A percentile compares a stretch with the other conserved stretches of the same genome.
These are phyloP conservation scores for Hiodon alosoides DNA, from an alignment of 2,113 vertebrate genomes.

Conservation along the genomic window DNA sequence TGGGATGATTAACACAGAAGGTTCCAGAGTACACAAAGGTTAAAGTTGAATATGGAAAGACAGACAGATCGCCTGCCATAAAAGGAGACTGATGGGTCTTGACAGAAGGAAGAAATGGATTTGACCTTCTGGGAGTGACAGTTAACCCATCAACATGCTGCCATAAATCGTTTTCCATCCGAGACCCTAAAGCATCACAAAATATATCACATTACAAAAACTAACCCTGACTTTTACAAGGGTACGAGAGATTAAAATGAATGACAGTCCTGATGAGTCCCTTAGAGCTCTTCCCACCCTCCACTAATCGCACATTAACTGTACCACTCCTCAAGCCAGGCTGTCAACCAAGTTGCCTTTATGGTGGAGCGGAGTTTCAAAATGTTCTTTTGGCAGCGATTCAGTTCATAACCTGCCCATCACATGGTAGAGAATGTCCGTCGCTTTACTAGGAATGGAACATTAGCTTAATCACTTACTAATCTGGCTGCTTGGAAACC, in stretches of 20 bases:
- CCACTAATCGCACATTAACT: neutral
- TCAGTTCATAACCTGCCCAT: conserved; percentile 3
- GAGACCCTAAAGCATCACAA: neutral
- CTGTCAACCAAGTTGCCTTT: neutral
- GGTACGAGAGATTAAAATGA: neutral
- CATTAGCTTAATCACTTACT: conserved; percentile 31
- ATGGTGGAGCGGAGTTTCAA: neutral
- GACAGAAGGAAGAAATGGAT: neutral
- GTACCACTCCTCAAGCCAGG: neutral
- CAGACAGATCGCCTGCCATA: neutral
- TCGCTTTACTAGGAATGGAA: neutral
- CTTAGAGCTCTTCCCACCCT: neutral
- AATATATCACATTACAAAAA: neutral
- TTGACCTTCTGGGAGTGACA: conserved; percentile 11
- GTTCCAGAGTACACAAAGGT: neutral
- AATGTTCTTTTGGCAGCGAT: neutral
- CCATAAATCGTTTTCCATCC: neutral
- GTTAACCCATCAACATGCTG: neutral
- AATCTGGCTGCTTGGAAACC: conserved; percentile 28
- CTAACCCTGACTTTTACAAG: neutral
- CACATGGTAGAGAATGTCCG: neutral
- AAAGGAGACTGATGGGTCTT: conserved; percentile 5
- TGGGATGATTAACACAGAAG: neutral
- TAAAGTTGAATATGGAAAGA: neutral
- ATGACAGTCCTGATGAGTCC: neutral